phyloP scores from a whole-genome alignment of 2,113 vertebrate genomes.

The Tamias sibiricus region DNA sequence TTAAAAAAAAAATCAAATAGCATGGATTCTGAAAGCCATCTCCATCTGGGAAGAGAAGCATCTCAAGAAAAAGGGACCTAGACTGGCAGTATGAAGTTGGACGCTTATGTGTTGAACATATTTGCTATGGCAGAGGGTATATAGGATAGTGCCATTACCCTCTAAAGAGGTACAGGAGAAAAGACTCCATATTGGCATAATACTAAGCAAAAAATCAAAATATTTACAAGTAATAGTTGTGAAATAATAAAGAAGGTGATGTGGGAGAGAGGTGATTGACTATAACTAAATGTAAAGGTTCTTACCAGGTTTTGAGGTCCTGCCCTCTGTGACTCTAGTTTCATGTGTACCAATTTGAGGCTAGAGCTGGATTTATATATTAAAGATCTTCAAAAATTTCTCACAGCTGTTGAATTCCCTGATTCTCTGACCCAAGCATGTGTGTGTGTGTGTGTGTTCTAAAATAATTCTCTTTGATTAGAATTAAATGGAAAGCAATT shows the following conservation, averaged over 20 bases:
- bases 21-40: constrained; percentile 31
- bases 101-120: neutral
- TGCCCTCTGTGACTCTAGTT: neutral
- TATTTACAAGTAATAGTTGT: neutral
- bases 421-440: neutral
- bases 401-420: neutral
- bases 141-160: neutral
- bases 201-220: neutral
- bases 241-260: neutral
- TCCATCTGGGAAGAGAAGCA: neutral
- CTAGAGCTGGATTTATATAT: neutral
- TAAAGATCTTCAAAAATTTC: neutral
- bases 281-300: neutral
- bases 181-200: neutral
- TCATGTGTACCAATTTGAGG: neutral
- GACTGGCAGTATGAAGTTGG: neutral
- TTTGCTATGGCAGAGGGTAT: neutral
- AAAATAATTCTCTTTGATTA: constrained; percentile 72
- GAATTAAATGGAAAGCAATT: constrained; percentile 60
- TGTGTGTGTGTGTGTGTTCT: neutral
- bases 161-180: neutral
- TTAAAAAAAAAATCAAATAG: neutral
- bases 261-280: neutral
- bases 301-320: neutral
- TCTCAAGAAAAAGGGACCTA: neutral